phyloP scores from a whole-genome alignment of 2,113 vertebrate species.

The Eleginops maclovinus region DNA sequence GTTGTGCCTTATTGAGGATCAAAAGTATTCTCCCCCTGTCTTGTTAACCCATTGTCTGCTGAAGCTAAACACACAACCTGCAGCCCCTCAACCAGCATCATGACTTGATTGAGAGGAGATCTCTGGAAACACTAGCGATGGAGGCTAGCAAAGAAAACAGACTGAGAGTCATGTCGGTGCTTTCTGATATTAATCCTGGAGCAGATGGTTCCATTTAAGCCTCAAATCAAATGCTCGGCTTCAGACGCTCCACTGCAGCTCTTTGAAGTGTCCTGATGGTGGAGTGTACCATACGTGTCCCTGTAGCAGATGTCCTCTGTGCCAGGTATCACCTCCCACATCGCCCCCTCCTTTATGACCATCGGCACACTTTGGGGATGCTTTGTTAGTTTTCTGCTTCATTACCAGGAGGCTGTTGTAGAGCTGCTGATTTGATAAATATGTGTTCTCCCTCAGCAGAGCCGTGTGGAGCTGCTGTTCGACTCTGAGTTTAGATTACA shows the following conservation, averaged over 20 bases:
- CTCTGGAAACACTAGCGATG: neutral
- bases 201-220: conserved; percentile 19
- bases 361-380: neutral
- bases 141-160: neutral
- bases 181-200: neutral
- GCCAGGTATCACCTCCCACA: neutral
- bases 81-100: no score
- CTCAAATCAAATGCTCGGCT: conserved; percentile 13
- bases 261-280: conserved; percentile 18
- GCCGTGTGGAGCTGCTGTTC: neutral
- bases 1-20: no score
- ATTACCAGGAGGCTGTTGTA: neutral
- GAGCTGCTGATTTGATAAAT: neutral
- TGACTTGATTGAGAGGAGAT: conserved; percentile 3
- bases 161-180: neutral
- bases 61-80: no score
- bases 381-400: conserved; percentile 18
- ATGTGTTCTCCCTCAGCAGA: neutral
- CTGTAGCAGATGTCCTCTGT: conserved; percentile 19
- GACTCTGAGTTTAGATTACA: conserved; percentile 13
- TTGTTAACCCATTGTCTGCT: no score
- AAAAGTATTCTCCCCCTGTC: no score
- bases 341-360: neutral
- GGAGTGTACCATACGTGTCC: conserved; percentile 8
- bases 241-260: neutral